These are phyloP conservation scores for Alauda arvensis DNA, from an alignment of 2,797 vertebrate genomes.

Conservation along the genomic window DNA sequence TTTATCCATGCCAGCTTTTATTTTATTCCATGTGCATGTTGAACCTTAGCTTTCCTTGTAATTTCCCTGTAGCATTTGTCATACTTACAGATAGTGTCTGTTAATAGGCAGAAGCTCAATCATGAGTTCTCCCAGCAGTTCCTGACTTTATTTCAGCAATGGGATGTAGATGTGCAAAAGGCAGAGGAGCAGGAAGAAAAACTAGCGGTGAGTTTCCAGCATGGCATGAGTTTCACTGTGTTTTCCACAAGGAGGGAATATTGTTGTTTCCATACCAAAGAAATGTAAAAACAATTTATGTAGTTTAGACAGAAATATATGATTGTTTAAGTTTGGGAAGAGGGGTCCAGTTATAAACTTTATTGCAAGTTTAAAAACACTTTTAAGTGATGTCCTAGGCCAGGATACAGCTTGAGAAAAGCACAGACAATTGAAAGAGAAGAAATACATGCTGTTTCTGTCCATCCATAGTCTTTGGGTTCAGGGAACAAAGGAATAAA, in stretches of 20 bases:
- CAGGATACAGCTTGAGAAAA: background rate
- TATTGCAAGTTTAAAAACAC: background rate
- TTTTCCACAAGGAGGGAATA: background rate
- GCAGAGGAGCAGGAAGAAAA: constrained; percentile 88
- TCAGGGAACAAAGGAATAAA: background rate
- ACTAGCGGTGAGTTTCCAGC: constrained; percentile 76
- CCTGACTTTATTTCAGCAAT: constrained; percentile 83
- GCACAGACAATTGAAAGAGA: background rate
- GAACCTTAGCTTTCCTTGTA: background rate
- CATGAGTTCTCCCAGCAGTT: constrained; percentile 89
- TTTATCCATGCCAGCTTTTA: background rate
- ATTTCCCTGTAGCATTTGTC: background rate
- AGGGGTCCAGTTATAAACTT: background rate
- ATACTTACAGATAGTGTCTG: background rate
- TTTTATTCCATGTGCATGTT: background rate
- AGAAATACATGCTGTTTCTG: background rate
- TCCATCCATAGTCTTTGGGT: background rate
- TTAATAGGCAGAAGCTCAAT: constrained; percentile 84
- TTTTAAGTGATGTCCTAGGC: background rate
- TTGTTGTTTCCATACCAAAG: background rate
- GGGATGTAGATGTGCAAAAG: constrained; percentile 86
- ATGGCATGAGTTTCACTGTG: background rate
- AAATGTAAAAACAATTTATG: background rate
- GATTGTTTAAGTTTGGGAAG: background rate
- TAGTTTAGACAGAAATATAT: background rate